Conservation (phyloP, 2,113 vertebrate species). For the Columba janthina region DNA sequence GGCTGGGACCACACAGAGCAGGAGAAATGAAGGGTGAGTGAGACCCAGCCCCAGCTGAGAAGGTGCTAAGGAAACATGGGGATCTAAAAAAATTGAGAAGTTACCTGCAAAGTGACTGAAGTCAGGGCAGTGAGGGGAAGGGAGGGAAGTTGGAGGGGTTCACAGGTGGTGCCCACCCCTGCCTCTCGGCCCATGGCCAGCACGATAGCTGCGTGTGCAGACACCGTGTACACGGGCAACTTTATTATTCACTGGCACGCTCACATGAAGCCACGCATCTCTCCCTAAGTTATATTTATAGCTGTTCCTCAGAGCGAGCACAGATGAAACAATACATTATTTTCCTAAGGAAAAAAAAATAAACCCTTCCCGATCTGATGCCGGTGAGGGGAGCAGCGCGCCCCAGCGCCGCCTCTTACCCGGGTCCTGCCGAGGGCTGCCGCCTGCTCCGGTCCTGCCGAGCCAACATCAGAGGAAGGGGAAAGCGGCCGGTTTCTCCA, state of each 20-base stretch:
- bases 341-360: not conserved
- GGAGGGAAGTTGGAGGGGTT: constrained; percentile 1
- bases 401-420: constrained; percentile 60
- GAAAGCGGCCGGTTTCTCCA: constrained; percentile 8
- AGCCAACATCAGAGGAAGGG: constrained; percentile 48
- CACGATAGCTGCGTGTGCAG: not conserved
- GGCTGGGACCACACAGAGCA: not conserved
- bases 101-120: not conserved
- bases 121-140: not conserved
- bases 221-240: constrained; percentile 12
- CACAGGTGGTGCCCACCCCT: not conserved
- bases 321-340: constrained; percentile 34
- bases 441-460: constrained; percentile 28
- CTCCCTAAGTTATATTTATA: constrained; percentile 56
- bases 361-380: not conserved
- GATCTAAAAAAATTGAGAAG: not conserved
- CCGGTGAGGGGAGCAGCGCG: not conserved
- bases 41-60: not conserved
- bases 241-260: constrained; percentile 41
- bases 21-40: not conserved
- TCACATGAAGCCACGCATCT: constrained; percentile 33
- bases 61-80: not conserved
- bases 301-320: constrained; percentile 7
- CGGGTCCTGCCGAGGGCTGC: constrained; percentile 49
- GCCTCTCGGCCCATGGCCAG: not conserved